Percentiles rank a stretch among this genome's conserved stretches.
These are phyloP conservation scores for Irena cyanogastra DNA, from an alignment of 2,113 vertebrate genomes.

Conservation along the genomic window DNA sequence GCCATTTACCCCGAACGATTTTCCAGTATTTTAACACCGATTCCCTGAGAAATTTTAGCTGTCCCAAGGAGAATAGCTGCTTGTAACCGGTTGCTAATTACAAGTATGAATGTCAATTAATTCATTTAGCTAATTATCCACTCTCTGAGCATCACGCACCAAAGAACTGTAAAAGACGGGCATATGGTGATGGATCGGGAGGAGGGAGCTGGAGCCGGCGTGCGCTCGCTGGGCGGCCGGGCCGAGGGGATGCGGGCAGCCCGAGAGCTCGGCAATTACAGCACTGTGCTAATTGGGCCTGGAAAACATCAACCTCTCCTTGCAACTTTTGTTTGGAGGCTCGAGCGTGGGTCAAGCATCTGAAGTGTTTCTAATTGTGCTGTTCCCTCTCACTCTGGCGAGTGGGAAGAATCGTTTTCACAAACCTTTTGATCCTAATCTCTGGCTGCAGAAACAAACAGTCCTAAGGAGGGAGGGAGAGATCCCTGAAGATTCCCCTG, in stretches of 20 bases:
- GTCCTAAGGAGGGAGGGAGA: neutral
- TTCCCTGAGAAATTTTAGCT: constrained; percentile 71
- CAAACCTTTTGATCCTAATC: neutral
- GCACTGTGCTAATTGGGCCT: constrained; percentile 19
- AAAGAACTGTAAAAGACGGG: constrained; percentile 74
- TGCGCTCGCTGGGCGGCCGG: neutral
- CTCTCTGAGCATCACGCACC: constrained; percentile 72
- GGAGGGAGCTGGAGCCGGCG: neutral
- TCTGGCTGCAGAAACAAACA: constrained; percentile 7
- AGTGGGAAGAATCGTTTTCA: neutral
- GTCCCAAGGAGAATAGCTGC: constrained; percentile 77
- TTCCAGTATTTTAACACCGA: constrained; percentile 37
- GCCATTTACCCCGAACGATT: constrained; percentile 27
- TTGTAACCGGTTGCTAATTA: constrained; percentile 77
- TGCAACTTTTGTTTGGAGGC: neutral
- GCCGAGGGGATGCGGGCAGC: neutral
- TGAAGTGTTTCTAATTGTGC: neutral
- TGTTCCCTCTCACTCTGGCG: neutral
- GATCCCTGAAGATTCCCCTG: neutral
- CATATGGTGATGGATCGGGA: constrained; percentile 63
- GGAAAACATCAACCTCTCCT: neutral
- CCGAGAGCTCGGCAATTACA: constrained; percentile 28
- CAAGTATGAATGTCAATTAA: constrained; percentile 79
- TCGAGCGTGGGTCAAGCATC: neutral
- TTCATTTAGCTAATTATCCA: constrained; percentile 81